Base-by-base conservation (phyloP, 35 echinoderm and acorn worm genomes). In the Lytechinus pictus region DNA sequence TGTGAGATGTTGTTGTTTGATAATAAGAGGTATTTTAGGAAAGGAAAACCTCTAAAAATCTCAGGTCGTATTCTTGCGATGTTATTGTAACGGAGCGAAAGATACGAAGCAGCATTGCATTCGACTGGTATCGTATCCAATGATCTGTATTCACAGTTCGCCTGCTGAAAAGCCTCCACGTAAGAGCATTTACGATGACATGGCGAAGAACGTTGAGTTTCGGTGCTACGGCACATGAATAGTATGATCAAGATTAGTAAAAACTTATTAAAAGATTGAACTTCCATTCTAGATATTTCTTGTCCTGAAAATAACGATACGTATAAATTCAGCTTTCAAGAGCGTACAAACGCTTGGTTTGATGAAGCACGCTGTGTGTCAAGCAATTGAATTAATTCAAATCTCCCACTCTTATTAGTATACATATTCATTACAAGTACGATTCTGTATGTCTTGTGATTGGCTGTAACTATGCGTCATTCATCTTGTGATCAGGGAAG, bases 91-190 rank as follows among this genome's bases (percentile, higher is more conserved):
- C 88, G 88, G 4, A 90, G 52, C 11, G 88, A 90, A 10, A 90
- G 9, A 21, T 90, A 90, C 4, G 88, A 90, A 52, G 88, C 88
- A 90, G 88, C 88, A 90, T 90, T 90, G 52, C 88, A 90, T 54
- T 90, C 88, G 52, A 54, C 13, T 8, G 88, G 88, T 52, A 90
- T 54, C 11, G 10, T 27, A 0, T 54, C 52, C 29, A 90, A 21
- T 54, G 10, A 21, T 9, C 88, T 90, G 9, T 90, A 10, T 10
- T 52, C 88, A 54, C 88, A 90, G 28, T 52, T 54, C 12, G 88
- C 88, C 28, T 90, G 52, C 9, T 54, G 88, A 54, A 52, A 44
- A 90, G 88, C 16, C 5, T 90, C 88, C 2, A 90, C 88, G 16
- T 54, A 90, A 1, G 10, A 90, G 19, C 88, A 44, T 90, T 90